Evolutionary conservation across 1,140 invertebrate genomes (phyloP).

Genomic region (Drosophila albomicans): DNA sequence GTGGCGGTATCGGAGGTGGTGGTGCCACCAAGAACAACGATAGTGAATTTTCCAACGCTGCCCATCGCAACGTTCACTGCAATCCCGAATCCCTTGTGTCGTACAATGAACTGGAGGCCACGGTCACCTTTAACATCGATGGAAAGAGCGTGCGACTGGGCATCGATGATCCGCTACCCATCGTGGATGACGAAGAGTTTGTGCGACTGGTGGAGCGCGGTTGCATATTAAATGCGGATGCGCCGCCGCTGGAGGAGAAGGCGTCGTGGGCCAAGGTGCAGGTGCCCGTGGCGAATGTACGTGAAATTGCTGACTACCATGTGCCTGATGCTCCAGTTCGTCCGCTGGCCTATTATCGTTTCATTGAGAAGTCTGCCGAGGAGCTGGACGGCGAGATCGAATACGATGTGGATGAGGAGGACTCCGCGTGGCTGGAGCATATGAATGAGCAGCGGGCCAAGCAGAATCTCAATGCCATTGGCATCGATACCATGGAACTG

Average conservation of each 20-base stretch:
- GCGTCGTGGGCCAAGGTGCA: conserved; percentile 86
- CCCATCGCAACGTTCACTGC: conserved; percentile 23
- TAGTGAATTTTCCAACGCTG: conserved; percentile 46
- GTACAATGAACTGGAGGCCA: conserved; percentile 87
- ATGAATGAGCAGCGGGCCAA: conserved; percentile 93
- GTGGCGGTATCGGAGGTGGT: too few relatives aligned
- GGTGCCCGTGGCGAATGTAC: conserved; percentile 93
- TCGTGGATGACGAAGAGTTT: conserved; percentile 89
- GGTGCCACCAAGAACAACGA: conserved; percentile 62
- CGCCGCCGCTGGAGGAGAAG: conserved; percentile 86
- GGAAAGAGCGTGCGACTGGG: conserved; percentile 87
- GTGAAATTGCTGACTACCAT: conserved; percentile 91
- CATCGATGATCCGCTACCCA: conserved; percentile 87
- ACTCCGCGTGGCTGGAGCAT: conserved; percentile 95
- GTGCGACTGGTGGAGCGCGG: conserved; percentile 85
- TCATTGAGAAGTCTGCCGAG: conserved; percentile 97
- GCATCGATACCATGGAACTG: conserved; percentile 95
- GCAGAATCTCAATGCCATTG: conserved; percentile 89
- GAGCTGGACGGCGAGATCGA: conserved; percentile 97
- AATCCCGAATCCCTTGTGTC: conserved; percentile 85
- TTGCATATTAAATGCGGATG: conserved; percentile 85
- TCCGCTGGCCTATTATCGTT: conserved; percentile 93
- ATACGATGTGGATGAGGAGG: conserved; percentile 99
- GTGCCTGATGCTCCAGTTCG: conserved; percentile 92
- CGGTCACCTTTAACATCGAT: conserved; percentile 94